These are phyloP conservation scores for Sphyrna mokarran DNA, from an alignment of 2,113 vertebrate genomes.

Conservation along the genomic window DNA sequence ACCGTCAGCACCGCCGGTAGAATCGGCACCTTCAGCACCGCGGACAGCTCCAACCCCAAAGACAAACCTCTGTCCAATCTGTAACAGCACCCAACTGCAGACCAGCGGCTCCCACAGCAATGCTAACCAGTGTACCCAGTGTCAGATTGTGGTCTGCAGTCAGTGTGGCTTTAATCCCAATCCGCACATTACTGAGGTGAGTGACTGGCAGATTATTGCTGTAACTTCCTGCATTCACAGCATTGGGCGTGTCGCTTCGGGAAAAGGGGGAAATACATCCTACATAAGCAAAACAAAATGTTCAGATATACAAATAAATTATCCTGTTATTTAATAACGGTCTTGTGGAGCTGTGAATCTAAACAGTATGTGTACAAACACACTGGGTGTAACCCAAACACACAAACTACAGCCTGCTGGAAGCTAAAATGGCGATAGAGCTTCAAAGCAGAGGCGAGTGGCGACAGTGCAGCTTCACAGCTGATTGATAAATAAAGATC, in stretches of 20 bases:
- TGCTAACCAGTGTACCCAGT: slow-evolving; percentile 83
- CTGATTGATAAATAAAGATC: background rate
- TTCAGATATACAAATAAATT: background rate
- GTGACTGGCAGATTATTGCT: slow-evolving; percentile 44
- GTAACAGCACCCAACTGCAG: slow-evolving; percentile 80
- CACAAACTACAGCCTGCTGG: background rate
- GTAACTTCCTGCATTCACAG: background rate
- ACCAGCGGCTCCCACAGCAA: slow-evolving; percentile 71
- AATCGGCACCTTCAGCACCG: slow-evolving; percentile 39
- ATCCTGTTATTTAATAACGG: too few relatives aligned
- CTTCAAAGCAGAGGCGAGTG: too few relatives aligned
- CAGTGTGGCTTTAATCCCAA: slow-evolving; percentile 93
- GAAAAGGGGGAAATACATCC: background rate
- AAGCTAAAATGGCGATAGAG: background rate
- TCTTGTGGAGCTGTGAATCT: background rate
- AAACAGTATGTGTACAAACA: background rate
- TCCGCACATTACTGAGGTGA: slow-evolving; percentile 76
- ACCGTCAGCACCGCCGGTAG: too few relatives aligned
- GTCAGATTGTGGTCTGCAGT: slow-evolving; percentile 83
- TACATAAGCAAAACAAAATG: too few relatives aligned
- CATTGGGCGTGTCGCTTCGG: background rate
- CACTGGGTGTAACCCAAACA: background rate
- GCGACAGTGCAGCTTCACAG: background rate
- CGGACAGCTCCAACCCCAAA: slow-evolving; percentile 41
- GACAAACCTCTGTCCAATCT: slow-evolving; percentile 81